A percentile compares a stretch with the other conserved stretches of the same genome.
phyloP scores from a whole-genome alignment of 64 coral and sea anemone species.

The Trachythela sp. region DNA sequence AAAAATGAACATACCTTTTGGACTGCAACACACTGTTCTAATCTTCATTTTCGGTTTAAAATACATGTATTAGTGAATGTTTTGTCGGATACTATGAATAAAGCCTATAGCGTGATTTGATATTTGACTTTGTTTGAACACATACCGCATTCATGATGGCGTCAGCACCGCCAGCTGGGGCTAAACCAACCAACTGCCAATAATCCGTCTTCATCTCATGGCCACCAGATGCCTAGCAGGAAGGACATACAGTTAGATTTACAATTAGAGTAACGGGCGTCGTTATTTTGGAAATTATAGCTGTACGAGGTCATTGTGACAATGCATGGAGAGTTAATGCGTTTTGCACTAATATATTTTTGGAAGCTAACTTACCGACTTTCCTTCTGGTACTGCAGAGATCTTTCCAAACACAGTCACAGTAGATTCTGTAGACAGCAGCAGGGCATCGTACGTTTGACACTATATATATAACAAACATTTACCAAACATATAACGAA shows the following conservation, averaged over 20 bases:
- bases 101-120: too few relatives aligned
- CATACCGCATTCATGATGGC: constrained; percentile 86
- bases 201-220: constrained; percentile 98
- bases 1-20: too few relatives aligned
- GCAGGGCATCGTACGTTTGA: constrained; percentile 82
- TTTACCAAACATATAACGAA: too few relatives aligned
- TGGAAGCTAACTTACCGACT: constrained; percentile 88
- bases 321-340: too few relatives aligned
- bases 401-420: constrained; percentile 75
- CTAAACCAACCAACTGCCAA: constrained; percentile 86
- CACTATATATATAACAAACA: constrained; percentile 53
- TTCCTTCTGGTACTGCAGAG: constrained; percentile 79
- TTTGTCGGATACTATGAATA: too few relatives aligned
- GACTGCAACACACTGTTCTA: too few relatives aligned
- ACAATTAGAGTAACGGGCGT: background rate
- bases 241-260: background rate
- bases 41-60: background rate
- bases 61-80: too few relatives aligned
- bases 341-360: too few relatives aligned
- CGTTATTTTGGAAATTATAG: background rate
- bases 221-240: constrained; percentile 76
- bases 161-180: constrained; percentile 88
- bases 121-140: background rate
- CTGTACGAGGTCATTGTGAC: too few relatives aligned
- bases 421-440: constrained; percentile 75